A percentile compares a stretch with the other conserved stretches of the same genome.
These are phyloP conservation scores for Drosophila tsacasi DNA, from an alignment of 1,140 invertebrate genomes.

Conservation along the genomic window DNA sequence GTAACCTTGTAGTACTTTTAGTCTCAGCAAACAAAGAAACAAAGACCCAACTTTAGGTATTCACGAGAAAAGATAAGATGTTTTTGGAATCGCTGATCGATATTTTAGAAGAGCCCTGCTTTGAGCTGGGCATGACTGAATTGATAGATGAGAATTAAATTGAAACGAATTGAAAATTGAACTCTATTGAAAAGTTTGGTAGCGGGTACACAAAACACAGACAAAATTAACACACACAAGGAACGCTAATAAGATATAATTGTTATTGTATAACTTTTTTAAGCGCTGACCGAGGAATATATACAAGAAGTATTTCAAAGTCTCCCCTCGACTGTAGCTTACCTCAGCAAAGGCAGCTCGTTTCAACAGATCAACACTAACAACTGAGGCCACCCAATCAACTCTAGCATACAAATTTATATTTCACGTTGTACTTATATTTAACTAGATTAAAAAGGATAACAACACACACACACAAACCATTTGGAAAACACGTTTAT, in stretches of 20 bases:
- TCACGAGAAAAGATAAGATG: conserved; percentile 23
- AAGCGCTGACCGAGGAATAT: conserved; percentile 49
- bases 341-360: conserved; percentile 41
- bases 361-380: conserved; percentile 45
- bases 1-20: conserved; percentile 59
- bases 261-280: conserved; percentile 81
- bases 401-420: conserved; percentile 76
- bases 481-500: conserved; percentile 59
- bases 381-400: conserved; percentile 58
- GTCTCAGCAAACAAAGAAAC: conserved; percentile 31
- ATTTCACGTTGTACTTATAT: conserved; percentile 72
- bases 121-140: conserved; percentile 72
- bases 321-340: conserved; percentile 67
- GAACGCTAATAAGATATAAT: conserved; percentile 65
- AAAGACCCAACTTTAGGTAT: conserved; percentile 50
- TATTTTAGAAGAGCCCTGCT: conserved; percentile 65
- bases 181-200: conserved; percentile 60
- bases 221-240: conserved; percentile 17
- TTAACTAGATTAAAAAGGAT: conserved; percentile 60
- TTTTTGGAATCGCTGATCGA: conserved; percentile 60
- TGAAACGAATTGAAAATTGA: conserved; percentile 59
- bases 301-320: conserved; percentile 33
- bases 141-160: conserved; percentile 60
- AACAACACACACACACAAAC: conserved; percentile 30
- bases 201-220: conserved; percentile 63